Evolutionary conservation across 2,888 invertebrate genomes (phyloP), one percentile per base, ranked within the genome.

Genomic region (Celastrina argiolus): DNA sequence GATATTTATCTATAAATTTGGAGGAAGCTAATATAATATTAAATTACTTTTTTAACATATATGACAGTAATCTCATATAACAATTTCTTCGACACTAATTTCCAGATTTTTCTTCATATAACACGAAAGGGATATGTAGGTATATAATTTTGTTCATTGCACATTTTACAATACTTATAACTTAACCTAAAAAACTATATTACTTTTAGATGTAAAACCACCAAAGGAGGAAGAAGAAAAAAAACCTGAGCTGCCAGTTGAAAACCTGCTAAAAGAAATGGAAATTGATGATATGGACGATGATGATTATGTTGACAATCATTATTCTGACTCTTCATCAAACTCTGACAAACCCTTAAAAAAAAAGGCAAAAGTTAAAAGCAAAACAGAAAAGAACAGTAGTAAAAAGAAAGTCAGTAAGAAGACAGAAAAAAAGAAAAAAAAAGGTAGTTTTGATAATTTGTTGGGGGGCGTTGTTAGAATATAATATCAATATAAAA

Each of bases 261-360:
- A 69, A 26, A 67, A 69, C 0, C 58, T 70, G 6, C 56, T 61
- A 0, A 71, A 70, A 28, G 74, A 73, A 7, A 66, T 73, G 58
- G 70, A 70, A 2, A 26, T 69, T 2, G 73, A 70, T 0, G 73
- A 73, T 16, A 42, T 71, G 16, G 74, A 76, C 45, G 75, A 75
- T 39, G 74, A 72, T 14, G 73, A 75, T 22, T 74, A 75, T 10
- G 73, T 73, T 12, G 74, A 72, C 14, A 51, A 51, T 42, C 83
- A 84, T 42, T 83, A 81, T 71, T 82, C 83, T 0, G 81, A 79
- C 0, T 84, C 85, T 0, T 81, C 83, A 0, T 87, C 87, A 0
- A 83, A 87, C 71, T 88, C 88, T 0, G 87, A 88, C 67, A 88
- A 86, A 64, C 88, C 89, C 0, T 81, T 88, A 42, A 83, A 83